These are phyloP conservation scores for Gallinago stenura DNA, from an alignment of 2,797 vertebrate species.

Conservation along the genomic window DNA sequence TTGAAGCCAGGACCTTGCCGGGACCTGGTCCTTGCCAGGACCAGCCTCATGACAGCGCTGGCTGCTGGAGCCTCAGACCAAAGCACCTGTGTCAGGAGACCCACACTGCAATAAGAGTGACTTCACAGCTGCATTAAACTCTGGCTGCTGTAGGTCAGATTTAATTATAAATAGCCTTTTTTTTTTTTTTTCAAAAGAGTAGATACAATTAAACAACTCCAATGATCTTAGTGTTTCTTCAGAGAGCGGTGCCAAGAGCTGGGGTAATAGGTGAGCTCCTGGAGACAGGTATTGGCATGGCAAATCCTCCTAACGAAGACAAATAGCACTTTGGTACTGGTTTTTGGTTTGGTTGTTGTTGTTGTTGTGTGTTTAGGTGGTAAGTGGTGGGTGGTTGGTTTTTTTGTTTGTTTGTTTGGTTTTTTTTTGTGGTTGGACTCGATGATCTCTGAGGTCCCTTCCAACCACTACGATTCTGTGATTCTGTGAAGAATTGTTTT, in stretches of 20 bases:
- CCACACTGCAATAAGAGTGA: accelerated
- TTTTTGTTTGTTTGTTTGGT: too few relatives aligned
- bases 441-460: too few relatives aligned
- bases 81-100: neutral
- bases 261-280: neutral
- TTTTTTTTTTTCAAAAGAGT: neutral
- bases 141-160: neutral
- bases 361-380: too few relatives aligned
- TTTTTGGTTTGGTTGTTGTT: too few relatives aligned
- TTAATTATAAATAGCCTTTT: neutral
- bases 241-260: accelerated
- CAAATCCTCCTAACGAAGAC: neutral
- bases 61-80: neutral
- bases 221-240: accelerated
- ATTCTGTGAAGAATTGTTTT: neutral
- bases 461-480: too few relatives aligned
- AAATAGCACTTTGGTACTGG: neutral
- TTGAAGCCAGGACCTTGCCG: neutral
- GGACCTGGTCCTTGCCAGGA: too few relatives aligned
- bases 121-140: neutral
- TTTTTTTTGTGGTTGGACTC: too few relatives aligned
- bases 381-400: too few relatives aligned
- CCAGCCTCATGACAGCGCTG: accelerated
- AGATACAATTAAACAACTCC: neutral
- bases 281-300: accelerated